Conservation (phyloP, 2,888 invertebrate genomes). For the Caenorhabditis sulstoni region DNA sequence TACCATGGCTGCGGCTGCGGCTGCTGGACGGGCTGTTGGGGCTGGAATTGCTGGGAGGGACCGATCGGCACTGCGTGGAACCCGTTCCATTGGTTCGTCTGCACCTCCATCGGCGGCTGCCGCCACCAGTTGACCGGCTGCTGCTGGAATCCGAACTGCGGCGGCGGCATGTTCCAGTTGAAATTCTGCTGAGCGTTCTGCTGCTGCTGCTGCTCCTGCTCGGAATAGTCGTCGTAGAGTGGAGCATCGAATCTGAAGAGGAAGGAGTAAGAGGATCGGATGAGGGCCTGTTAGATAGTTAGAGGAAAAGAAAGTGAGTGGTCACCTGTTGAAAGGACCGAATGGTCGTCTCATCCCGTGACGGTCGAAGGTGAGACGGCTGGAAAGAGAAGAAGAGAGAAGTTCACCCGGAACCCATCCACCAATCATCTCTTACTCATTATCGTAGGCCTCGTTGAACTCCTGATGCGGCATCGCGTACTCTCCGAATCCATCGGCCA, state of each 20-base stretch:
- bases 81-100: slow-evolving; percentile 53
- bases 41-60: slow-evolving; percentile 32
- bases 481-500: slow-evolving; percentile 69
- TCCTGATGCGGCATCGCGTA: slow-evolving; percentile 64
- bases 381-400: slow-evolving; percentile 35
- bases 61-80: slow-evolving; percentile 34
- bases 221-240: slow-evolving; percentile 36
- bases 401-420: neutral
- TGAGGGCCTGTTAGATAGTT: neutral
- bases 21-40: slow-evolving; percentile 24
- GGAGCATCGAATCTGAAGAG: slow-evolving; percentile 36
- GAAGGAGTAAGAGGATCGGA: neutral
- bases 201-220: slow-evolving; percentile 4
- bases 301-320: neutral
- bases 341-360: slow-evolving; percentile 50
- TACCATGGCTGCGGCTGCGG: slow-evolving; percentile 51
- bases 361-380: slow-evolving; percentile 53
- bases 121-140: slow-evolving; percentile 38
- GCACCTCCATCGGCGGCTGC: slow-evolving; percentile 35
- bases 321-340: slow-evolving; percentile 58
- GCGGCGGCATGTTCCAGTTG: slow-evolving; percentile 32
- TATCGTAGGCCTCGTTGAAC: slow-evolving; percentile 45
- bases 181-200: slow-evolving; percentile 22
- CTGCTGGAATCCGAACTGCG: slow-evolving; percentile 37
- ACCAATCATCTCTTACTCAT: slow-evolving; percentile 24